These are phyloP conservation scores for Luperina nickerlii DNA, from an alignment of 2,888 invertebrate species.

Conservation along the genomic window DNA sequence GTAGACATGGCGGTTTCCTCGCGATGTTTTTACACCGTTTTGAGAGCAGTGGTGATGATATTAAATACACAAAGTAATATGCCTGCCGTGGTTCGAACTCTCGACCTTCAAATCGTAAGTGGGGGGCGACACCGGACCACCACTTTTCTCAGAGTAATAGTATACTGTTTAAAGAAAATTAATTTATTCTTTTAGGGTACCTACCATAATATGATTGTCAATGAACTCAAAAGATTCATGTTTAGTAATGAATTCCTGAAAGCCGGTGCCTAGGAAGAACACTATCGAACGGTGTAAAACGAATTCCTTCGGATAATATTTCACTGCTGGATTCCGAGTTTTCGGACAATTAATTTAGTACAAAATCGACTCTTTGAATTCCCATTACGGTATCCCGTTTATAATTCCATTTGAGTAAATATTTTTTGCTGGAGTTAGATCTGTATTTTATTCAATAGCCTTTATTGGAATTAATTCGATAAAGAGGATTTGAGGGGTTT, in stretches of 20 bases:
- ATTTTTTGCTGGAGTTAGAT: conserved; percentile 17
- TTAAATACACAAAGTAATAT: neutral
- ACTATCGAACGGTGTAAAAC: conserved; percentile 29
- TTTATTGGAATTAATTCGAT: conserved; percentile 24
- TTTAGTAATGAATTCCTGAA: conserved; percentile 29
- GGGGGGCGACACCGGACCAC: neutral
- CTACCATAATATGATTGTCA: neutral
- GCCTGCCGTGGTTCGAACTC: neutral
- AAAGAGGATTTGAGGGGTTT: conserved; percentile 12
- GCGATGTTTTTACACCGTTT: neutral
- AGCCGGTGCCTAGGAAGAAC: conserved; percentile 16
- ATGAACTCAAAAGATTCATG: conserved; percentile 8
- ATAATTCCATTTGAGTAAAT: conserved; percentile 52
- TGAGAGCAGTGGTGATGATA: no score
- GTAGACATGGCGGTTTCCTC: neutral
- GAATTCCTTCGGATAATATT: conserved; percentile 49
- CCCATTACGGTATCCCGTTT: conserved; percentile 44
- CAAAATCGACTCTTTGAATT: conserved; percentile 51
- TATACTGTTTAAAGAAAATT: neutral
- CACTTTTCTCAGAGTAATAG: neutral
- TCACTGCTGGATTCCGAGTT: conserved; percentile 28
- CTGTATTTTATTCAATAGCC: conserved; percentile 23
- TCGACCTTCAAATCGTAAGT: neutral
- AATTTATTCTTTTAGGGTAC: neutral
- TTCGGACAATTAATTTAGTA: conserved; percentile 56